Base-by-base conservation (phyloP, 2,797 vertebrate species). In the Falco concolor region DNA sequence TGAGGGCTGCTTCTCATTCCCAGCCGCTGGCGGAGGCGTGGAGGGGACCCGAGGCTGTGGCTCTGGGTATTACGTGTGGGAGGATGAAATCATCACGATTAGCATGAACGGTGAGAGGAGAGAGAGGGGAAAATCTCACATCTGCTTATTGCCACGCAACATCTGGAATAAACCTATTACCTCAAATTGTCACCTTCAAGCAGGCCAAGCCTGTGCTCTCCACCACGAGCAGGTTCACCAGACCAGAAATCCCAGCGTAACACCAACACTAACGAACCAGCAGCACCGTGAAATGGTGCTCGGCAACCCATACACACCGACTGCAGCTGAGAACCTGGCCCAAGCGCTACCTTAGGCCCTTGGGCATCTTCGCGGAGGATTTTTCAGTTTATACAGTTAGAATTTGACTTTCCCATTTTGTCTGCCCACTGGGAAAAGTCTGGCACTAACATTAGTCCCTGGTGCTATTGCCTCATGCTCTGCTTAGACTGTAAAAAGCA, bases 1-100 rank as follows among this genome's bases (percentile, higher is more conserved):
- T 3, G 0, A 75, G 82, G 96, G 87, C 93, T 98, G 94, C 90
- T 97, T 32, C 93, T 91, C 49, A 32, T 74, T 95, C 89, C 65
- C 72, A 21, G 24, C 64, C 2, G 1, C 49, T 3, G 8, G 36
- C 6, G 0, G 49, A 74, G 64, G 50, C 3, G 4, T 8, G 72
- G 59, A 49, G 88, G 88, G 85, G 86, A 89, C 81, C 70, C 5
- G 3, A 44, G 94, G 84, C 64, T 80, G 64, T 6, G 2, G 84
- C 68, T 65, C 44, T 16, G 49, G 53, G 32, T 4, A 6, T 28
- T 6, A 15, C 28, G 3, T 16, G 38, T 3, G 77, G 64, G 67
- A 57, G 74, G 53, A 84, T 87, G 93, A 93, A 36, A 45, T 57
- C 91, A 56, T 34, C 64, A 3, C 1, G 3, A 52, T 59, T 45